phyloP scores from a whole-genome alignment of 2,797 vertebrate genomes.

The Molothrus aeneus region DNA sequence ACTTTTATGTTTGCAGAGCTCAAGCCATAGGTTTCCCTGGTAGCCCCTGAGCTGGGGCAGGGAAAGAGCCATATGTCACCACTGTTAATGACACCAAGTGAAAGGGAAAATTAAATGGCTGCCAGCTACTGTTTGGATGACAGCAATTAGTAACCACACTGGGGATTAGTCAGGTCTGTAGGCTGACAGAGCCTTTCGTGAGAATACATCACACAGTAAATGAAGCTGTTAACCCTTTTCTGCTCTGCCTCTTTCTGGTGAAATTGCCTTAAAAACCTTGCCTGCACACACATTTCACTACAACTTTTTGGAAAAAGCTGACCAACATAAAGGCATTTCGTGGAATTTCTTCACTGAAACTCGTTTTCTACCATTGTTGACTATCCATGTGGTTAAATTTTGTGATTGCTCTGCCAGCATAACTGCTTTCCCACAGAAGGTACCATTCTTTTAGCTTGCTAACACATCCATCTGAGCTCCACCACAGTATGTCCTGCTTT shows the following conservation, averaged over 20 bases:
- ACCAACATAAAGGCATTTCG: neutral
- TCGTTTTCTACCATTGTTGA: neutral
- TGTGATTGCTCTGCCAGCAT: neutral
- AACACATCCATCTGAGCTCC: neutral
- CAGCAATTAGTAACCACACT: slow-evolving; percentile 46
- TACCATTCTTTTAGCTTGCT: neutral
- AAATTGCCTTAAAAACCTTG: neutral
- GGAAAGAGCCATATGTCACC: neutral
- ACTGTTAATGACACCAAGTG: slow-evolving; percentile 35
- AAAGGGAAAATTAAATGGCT: slow-evolving; percentile 55
- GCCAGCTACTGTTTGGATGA: slow-evolving; percentile 42
- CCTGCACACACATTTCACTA: neutral
- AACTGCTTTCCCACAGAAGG: neutral
- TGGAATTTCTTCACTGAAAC: neutral
- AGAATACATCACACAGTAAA: neutral
- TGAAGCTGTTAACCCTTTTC: slow-evolving; percentile 35
- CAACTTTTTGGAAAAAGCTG: neutral
- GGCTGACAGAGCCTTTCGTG: neutral
- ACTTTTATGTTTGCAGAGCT: neutral
- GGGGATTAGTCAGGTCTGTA: slow-evolving; percentile 50
- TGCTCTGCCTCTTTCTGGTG: neutral
- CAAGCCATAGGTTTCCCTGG: neutral
- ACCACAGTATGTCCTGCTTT: neutral
- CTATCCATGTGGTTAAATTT: neutral
- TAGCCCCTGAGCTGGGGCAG: neutral